Evolutionary conservation across 1,140 invertebrate genomes (phyloP).

Genomic region (Neodiprion lecontei): DNA sequence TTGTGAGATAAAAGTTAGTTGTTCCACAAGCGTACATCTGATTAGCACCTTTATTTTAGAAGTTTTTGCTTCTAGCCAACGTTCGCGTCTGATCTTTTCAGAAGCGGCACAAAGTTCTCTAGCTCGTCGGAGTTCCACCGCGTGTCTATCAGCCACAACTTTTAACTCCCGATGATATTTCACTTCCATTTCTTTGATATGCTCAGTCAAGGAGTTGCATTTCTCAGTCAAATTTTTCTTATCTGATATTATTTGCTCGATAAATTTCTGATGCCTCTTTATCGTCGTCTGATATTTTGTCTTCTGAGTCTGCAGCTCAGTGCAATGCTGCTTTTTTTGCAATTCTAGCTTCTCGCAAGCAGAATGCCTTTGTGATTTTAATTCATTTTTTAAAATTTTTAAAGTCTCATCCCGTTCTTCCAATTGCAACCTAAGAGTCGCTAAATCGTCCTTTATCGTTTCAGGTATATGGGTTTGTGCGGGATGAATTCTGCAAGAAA

Average conservation of each 20-base stretch:
- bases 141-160: conserved; percentile 69
- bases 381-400: conserved; percentile 51
- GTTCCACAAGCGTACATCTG: too few relatives aligned
- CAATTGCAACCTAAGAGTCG: conserved; percentile 48
- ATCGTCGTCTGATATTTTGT: conserved; percentile 70
- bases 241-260: conserved; percentile 72
- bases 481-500: background rate
- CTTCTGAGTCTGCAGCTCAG: conserved; percentile 66
- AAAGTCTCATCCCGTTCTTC: conserved; percentile 58
- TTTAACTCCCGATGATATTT: conserved; percentile 64
- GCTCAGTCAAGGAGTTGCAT: conserved; percentile 64
- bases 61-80: conserved; percentile 74
- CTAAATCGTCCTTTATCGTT: conserved; percentile 44
- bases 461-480: background rate
- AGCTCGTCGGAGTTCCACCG: conserved; percentile 68
- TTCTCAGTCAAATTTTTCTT: conserved; percentile 72
- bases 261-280: conserved; percentile 73
- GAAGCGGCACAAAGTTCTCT: conserved; percentile 71
- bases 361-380: conserved; percentile 53
- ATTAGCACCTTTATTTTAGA: conserved; percentile 71
- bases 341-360: conserved; percentile 53
- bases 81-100: conserved; percentile 71
- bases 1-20: too few relatives aligned
- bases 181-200: conserved; percentile 64
- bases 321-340: conserved; percentile 48